Evolutionary conservation across 2,888 invertebrate genomes (phyloP).

Genomic region (Ctenicera cuprea): DNA sequence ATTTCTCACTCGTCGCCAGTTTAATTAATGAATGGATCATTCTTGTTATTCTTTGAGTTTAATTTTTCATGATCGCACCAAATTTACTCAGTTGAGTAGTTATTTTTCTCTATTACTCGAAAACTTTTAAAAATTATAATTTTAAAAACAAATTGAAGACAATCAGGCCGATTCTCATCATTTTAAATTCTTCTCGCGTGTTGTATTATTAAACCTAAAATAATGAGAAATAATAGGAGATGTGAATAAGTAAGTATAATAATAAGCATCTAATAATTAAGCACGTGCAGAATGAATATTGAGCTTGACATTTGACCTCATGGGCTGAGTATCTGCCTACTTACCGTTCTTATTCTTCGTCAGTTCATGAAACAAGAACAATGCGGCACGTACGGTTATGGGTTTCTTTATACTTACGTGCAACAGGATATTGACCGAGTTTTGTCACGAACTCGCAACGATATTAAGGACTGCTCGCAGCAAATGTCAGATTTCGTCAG

Average conservation of each 20-base stretch:
- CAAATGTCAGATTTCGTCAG: conserved; percentile 22
- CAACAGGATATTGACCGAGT: conserved; percentile 37
- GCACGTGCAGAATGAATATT: conserved; percentile 39
- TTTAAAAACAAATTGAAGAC: too few species aligned
- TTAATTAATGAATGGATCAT: too few species aligned
- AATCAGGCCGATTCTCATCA: too few species aligned
- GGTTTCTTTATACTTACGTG: conserved; percentile 10
- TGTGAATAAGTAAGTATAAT: neutral
- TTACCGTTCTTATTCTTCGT: conserved; percentile 31
- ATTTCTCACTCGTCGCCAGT: too few species aligned
- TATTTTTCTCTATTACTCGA: too few species aligned
- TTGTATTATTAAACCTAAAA: neutral
- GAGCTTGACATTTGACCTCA: conserved; percentile 31
- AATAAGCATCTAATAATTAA: conserved; percentile 31
- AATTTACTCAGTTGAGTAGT: too few species aligned
- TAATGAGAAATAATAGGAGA: neutral
- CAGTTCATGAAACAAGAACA: conserved; percentile 39
- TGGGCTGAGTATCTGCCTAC: conserved; percentile 17
- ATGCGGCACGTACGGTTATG: conserved; percentile 37
- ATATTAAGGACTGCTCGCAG: neutral
- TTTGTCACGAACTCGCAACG: conserved; percentile 7
- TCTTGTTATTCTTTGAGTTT: too few species aligned
- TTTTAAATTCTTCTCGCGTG: too few species aligned
- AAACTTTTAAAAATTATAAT: too few species aligned
- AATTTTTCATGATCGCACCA: too few species aligned